These are phyloP conservation scores for Macheiramphus alcinus DNA, from an alignment of 2,113 vertebrate genomes.

Conservation along the genomic window DNA sequence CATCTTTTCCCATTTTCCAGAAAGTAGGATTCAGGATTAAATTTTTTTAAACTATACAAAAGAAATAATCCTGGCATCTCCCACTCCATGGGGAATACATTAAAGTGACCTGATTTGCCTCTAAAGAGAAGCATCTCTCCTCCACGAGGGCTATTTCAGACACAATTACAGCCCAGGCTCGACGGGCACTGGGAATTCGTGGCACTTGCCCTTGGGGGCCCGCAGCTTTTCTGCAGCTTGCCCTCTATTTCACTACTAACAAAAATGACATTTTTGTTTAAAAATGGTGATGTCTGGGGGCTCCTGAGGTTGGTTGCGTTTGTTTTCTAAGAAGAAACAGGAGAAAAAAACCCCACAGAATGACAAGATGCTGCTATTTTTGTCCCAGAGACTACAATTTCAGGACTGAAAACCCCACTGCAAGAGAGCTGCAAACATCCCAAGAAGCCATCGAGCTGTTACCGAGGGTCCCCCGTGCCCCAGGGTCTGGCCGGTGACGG, in stretches of 20 bases:
- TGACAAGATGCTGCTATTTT: background rate
- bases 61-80: background rate
- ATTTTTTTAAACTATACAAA: background rate
- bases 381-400: background rate
- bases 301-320: background rate
- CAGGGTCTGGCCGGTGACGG: background rate
- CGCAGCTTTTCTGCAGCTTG: background rate
- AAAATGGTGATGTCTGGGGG: accelerated
- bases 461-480: accelerated
- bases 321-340: background rate
- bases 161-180: background rate
- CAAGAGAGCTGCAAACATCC: background rate
- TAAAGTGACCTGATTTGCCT: accelerated
- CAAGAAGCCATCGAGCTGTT: accelerated
- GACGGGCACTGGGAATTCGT: background rate
- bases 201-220: background rate
- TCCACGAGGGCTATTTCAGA: accelerated
- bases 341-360: accelerated
- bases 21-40: accelerated
- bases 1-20: accelerated
- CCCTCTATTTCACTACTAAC: background rate
- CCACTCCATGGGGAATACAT: accelerated
- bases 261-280: background rate
- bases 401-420: background rate
- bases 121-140: background rate